A percentile compares a stretch with the other conserved stretches of the same genome.
phyloP scores from a whole-genome alignment of 1,140 invertebrate species.

The Drosophila arizonae region DNA sequence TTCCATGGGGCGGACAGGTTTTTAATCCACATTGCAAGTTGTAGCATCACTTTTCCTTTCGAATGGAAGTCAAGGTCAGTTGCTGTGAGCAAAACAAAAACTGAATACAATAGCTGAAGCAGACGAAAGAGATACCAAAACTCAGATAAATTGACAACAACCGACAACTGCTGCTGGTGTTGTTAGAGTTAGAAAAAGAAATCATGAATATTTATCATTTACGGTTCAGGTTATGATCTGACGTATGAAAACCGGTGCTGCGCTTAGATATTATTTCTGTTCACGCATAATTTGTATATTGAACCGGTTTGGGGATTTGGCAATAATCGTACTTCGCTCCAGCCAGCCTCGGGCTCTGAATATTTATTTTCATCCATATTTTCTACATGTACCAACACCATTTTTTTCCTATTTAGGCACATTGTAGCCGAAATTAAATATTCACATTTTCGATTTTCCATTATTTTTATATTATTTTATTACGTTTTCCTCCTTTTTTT shows the following conservation, averaged over 20 bases:
- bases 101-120: constrained; percentile 14
- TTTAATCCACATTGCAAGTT: constrained; percentile 33
- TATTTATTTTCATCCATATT: constrained; percentile 21
- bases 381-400: constrained; percentile 12
- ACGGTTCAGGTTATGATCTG: constrained; percentile 35
- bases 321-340: constrained; percentile 24
- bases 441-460: constrained; percentile 20
- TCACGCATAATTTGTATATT: constrained; percentile 57
- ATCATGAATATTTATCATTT: constrained; percentile 68
- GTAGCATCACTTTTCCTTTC: constrained; percentile 70
- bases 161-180: not conserved
- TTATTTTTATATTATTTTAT: not conserved
- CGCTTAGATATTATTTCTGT: constrained; percentile 22
- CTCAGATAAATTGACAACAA: constrained; percentile 14
- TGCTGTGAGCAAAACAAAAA: constrained; percentile 32
- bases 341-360: constrained; percentile 13
- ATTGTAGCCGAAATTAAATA: constrained; percentile 34
- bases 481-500: not conserved
- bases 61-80: constrained; percentile 71
- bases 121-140: constrained; percentile 35
- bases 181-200: constrained; percentile 52
- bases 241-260: constrained; percentile 51
- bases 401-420: constrained; percentile 27
- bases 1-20: constrained; percentile 51
- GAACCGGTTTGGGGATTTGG: constrained; percentile 59